Evolutionary conservation across 2,888 invertebrate species (phyloP).

Genomic region (Diarsia mendica): DNA sequence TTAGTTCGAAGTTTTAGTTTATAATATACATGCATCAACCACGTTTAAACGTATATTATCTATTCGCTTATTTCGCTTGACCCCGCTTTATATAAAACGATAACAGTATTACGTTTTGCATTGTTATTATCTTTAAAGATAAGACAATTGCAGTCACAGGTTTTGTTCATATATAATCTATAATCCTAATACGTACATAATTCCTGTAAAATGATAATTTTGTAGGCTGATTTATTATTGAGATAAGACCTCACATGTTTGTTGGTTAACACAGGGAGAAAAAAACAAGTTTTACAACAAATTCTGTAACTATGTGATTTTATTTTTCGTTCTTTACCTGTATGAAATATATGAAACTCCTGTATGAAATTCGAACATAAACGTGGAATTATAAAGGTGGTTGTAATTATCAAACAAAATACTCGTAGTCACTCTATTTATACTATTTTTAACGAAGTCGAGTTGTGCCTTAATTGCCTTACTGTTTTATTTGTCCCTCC

Average conservation of each 20-base stretch:
- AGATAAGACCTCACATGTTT: not conserved
- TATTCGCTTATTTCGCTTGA: not conserved
- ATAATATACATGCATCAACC: not conserved
- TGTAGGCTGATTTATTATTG: not conserved
- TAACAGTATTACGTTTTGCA: not conserved
- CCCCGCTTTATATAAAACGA: not conserved
- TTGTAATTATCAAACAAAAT: not conserved
- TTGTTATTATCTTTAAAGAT: not conserved
- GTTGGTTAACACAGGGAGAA: not conserved
- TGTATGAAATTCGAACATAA: not conserved
- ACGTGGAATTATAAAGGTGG: not conserved
- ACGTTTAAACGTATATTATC: not conserved
- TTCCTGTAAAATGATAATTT: conserved; percentile 2
- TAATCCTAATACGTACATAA: not conserved
- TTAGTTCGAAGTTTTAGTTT: not conserved
- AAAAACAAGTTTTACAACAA: not conserved
- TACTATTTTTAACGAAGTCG: too few species aligned
- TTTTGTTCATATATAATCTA: not conserved
- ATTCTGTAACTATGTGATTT: not conserved
- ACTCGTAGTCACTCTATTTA: not conserved
- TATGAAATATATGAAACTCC: too few species aligned
- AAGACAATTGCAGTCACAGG: not conserved
- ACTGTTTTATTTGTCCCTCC: not conserved
- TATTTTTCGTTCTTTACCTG: not conserved
- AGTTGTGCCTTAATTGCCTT: not conserved